Conservation (phyloP, 2,797 vertebrate genomes). For the Gallinago solitaria region DNA sequence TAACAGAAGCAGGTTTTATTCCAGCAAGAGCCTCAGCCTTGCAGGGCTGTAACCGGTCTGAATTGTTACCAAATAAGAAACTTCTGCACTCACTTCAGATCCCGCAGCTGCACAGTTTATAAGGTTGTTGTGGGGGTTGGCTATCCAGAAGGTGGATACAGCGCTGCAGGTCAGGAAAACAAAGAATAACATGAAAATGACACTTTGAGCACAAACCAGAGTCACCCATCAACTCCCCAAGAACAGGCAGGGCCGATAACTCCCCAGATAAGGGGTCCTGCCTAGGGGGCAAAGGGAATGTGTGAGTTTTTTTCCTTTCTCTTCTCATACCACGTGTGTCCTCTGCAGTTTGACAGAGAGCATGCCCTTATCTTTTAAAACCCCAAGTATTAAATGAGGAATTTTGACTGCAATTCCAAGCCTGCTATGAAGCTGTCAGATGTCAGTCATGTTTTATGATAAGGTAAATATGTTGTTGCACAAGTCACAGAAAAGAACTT, state of each 20-base stretch:
- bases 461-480: conserved; percentile 1
- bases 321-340: not conserved
- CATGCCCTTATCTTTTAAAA: conserved; percentile 38
- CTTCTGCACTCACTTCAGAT: conserved; percentile 87
- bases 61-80: not conserved
- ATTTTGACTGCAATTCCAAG: conserved; percentile 43
- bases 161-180: conserved; percentile 78
- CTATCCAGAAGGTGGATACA: conserved; percentile 97
- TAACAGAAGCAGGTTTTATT: not conserved
- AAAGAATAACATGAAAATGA: not conserved
- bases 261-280: conserved; percentile 14
- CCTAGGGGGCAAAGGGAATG: not conserved
- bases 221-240: not conserved
- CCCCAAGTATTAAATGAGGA: conserved; percentile 32
- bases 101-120: conserved; percentile 93
- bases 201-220: not conserved
- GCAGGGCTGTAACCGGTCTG: not conserved
- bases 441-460: conserved; percentile 41
- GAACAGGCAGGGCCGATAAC: not conserved
- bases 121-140: conserved; percentile 97
- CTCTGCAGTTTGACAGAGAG: not conserved
- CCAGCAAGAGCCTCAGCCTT: not conserved
- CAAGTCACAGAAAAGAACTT: conserved; percentile 8
- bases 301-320: not conserved
- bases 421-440: conserved; percentile 42